phyloP scores from a whole-genome alignment of 2,888 invertebrate species.

The Polylopha cassiicola region DNA sequence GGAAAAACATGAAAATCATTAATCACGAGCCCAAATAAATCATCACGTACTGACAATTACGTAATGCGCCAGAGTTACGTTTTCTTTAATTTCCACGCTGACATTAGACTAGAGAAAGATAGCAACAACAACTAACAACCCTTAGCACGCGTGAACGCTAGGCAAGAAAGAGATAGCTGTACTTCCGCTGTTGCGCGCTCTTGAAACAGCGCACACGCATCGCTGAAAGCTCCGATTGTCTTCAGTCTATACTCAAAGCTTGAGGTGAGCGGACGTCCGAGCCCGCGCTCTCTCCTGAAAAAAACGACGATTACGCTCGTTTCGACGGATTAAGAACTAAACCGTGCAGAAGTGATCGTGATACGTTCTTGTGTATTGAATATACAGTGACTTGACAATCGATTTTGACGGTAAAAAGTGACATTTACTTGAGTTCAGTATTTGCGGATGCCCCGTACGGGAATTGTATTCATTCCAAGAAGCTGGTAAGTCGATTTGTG shows the following conservation, averaged over 20 bases:
- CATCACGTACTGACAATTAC: conserved; percentile 56
- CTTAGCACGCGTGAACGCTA: conserved; percentile 5
- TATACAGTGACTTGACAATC: conserved; percentile 30
- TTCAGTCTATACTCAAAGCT: conserved; percentile 64
- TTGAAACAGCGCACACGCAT: conserved; percentile 53
- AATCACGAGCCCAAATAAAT: conserved; percentile 65
- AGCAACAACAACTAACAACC: conserved; percentile 31
- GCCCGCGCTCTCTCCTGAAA: conserved; percentile 30
- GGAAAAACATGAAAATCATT: conserved; percentile 56
- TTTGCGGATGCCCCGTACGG: conserved; percentile 42
- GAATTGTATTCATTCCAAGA: conserved; percentile 52
- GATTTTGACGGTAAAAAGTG: conserved; percentile 26
- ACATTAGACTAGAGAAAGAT: conserved; percentile 42
- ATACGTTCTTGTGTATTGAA: conserved; percentile 31
- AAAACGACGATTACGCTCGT: conserved; percentile 40
- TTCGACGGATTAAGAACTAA: conserved; percentile 36
- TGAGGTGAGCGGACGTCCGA: conserved; percentile 40
- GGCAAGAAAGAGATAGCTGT: conserved; percentile 41
- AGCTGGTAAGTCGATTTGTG: conserved; percentile 65
- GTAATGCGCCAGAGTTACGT: conserved; percentile 45
- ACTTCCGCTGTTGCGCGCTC: conserved; percentile 26
- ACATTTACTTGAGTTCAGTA: conserved; percentile 31
- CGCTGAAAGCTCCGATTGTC: conserved; percentile 60
- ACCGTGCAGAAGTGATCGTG: conserved; percentile 49
- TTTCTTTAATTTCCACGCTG: conserved; percentile 61